Conservation (phyloP, 2,797 vertebrate species). For the Oreochromis mossambicus region DNA sequence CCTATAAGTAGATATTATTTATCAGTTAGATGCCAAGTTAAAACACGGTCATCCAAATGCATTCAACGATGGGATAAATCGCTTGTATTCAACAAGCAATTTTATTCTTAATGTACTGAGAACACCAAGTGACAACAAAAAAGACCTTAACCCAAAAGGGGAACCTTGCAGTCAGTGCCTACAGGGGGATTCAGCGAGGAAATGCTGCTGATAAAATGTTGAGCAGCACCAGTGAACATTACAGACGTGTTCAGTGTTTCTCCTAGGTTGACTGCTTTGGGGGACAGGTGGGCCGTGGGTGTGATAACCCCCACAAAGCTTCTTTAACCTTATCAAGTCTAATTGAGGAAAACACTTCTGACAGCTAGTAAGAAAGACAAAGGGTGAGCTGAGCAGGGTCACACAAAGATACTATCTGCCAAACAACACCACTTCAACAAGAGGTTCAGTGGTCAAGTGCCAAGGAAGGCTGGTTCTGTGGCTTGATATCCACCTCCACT, state of each 20-base stretch:
- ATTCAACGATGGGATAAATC: neutral
- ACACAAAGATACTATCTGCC: neutral
- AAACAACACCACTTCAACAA: neutral
- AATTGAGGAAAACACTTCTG: neutral
- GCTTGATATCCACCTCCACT: neutral
- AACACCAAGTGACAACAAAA: neutral
- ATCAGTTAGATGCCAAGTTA: neutral
- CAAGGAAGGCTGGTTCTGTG: neutral
- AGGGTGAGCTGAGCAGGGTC: neutral
- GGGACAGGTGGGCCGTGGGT: neutral
- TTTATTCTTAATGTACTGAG: neutral
- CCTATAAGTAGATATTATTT: neutral
- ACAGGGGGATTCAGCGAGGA: constrained; percentile 16
- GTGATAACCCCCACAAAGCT: neutral
- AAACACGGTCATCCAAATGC: neutral
- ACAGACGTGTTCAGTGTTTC: neutral
- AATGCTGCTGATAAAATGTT: neutral
- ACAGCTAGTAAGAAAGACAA: neutral
- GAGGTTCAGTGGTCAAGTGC: neutral
- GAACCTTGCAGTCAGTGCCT: neutral
- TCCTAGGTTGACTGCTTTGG: neutral
- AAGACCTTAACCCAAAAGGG: neutral
- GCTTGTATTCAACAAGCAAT: neutral
- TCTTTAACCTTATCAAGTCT: neutral
- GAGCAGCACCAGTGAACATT: neutral